These are phyloP conservation scores for Thunnus albacares DNA, from an alignment of 2,797 vertebrate species.

Conservation along the genomic window DNA sequence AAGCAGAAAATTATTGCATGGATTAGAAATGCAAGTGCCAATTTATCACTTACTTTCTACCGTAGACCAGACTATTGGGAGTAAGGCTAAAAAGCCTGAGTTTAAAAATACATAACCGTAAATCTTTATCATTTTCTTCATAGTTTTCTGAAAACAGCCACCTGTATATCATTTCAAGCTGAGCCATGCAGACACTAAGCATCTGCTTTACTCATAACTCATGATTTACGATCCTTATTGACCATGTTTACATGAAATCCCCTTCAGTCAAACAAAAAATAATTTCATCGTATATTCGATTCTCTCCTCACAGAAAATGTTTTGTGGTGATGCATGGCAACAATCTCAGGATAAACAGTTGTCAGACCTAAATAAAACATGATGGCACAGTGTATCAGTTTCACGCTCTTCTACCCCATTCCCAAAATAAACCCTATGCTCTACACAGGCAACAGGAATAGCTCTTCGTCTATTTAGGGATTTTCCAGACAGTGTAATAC, in stretches of 20 bases:
- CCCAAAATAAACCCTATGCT: constrained; percentile 82
- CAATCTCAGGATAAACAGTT: constrained; percentile 64
- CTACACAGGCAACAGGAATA: constrained; percentile 73
- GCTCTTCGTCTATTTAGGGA: constrained; percentile 77
- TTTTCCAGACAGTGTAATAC: constrained; percentile 50
- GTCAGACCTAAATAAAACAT: constrained; percentile 59
- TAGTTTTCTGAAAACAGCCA: constrained; percentile 7
- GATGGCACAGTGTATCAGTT: constrained; percentile 53
- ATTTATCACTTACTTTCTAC: background rate
- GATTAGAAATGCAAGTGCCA: background rate
- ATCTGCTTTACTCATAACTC: background rate
- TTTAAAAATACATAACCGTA: constrained; percentile 14
- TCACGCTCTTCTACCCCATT: constrained; percentile 71
- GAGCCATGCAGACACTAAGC: constrained; percentile 11
- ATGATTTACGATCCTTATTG: constrained; percentile 9
- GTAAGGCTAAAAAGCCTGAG: background rate
- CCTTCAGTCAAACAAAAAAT: constrained; percentile 14
- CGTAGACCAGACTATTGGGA: background rate
- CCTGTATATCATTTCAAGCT: constrained; percentile 8
- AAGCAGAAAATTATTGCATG: background rate
- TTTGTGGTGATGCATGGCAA: constrained; percentile 55
- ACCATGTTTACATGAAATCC: constrained; percentile 8
- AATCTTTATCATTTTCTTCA: background rate
- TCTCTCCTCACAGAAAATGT: constrained; percentile 6
- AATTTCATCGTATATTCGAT: background rate